phyloP scores from a whole-genome alignment of 2,888 invertebrate species.

The Plebejus melissa region DNA sequence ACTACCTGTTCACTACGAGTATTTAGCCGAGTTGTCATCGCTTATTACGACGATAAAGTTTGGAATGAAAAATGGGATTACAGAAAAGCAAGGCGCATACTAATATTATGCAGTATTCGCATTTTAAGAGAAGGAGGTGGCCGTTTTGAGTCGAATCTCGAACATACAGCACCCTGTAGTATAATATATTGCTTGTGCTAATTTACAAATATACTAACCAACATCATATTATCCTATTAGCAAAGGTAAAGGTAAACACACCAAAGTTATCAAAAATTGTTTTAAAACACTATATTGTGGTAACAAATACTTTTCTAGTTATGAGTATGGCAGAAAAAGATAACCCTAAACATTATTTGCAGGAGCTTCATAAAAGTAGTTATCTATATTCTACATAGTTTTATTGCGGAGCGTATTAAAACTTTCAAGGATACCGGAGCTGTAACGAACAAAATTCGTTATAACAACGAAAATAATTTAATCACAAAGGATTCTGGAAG shows the following conservation, averaged over 20 bases:
- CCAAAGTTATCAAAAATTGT: no score
- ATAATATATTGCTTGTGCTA: no score
- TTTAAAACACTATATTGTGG: no score
- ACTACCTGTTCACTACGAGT: not conserved
- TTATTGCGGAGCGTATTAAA: slow-evolving; percentile 1
- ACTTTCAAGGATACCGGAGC: slow-evolving; percentile 4
- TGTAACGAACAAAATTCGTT: slow-evolving; percentile 1
- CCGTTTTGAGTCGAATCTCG: no score
- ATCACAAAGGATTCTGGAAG: slow-evolving; percentile 5
- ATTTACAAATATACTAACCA: no score
- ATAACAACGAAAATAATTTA: not conserved
- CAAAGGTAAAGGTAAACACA: no score
- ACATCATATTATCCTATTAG: no score
- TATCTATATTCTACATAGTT: not conserved
- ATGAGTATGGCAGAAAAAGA: not conserved
- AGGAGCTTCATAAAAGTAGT: not conserved
- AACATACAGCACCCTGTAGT: no score
- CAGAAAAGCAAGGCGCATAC: no score
- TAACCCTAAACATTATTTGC: not conserved
- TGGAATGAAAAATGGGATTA: not conserved
- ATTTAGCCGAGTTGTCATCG: not conserved
- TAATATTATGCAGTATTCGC: no score
- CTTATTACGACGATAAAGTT: not conserved
- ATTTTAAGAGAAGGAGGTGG: no score
- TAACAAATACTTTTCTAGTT: not conserved